Percentiles rank a stretch among this genome's conserved stretches.
phyloP scores from a whole-genome alignment of 1,140 invertebrate species.

The Eupristina koningsbergeri region DNA sequence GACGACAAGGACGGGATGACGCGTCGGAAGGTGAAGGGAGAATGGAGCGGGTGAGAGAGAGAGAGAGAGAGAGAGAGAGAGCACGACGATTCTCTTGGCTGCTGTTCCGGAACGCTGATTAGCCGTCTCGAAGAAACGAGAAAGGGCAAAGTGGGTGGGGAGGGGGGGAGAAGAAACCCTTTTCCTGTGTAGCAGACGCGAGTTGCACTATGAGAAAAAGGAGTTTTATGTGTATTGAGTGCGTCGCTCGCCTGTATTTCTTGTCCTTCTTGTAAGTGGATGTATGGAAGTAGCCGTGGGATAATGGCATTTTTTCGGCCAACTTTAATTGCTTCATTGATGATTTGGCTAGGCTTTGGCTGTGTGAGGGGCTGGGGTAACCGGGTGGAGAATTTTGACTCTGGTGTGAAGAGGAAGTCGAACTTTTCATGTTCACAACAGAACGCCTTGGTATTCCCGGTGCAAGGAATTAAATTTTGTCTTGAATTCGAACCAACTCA shows the following conservation, averaged over 20 bases:
- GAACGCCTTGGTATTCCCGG: too few species aligned
- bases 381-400: not conserved
- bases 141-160: slow-evolving; percentile 15
- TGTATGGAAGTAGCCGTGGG: slow-evolving; percentile 27
- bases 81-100: slow-evolving; percentile 15
- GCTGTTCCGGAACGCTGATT: slow-evolving; percentile 51
- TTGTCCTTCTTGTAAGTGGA: not conserved
- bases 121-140: slow-evolving; percentile 49
- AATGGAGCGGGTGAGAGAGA: slow-evolving; percentile 16
- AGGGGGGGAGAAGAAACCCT: slow-evolving; percentile 15
- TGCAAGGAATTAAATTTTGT: too few species aligned
- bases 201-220: slow-evolving; percentile 38
- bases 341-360: not conserved
- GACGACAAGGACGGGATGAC: slow-evolving; percentile 1
- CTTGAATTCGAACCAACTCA: too few species aligned
- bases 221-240: slow-evolving; percentile 9
- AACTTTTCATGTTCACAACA: not conserved
- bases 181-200: slow-evolving; percentile 38
- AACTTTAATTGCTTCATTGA: slow-evolving; percentile 28
- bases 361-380: not conserved
- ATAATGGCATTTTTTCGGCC: slow-evolving; percentile 31
- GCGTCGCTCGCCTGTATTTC: not conserved
- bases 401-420: not conserved
- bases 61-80: not conserved
- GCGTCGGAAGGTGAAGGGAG: too few species aligned